Percentiles rank a stretch among this genome's conserved stretches.
Conservation (phyloP, 1,140 invertebrate species). For the Conus betulinus region DNA sequence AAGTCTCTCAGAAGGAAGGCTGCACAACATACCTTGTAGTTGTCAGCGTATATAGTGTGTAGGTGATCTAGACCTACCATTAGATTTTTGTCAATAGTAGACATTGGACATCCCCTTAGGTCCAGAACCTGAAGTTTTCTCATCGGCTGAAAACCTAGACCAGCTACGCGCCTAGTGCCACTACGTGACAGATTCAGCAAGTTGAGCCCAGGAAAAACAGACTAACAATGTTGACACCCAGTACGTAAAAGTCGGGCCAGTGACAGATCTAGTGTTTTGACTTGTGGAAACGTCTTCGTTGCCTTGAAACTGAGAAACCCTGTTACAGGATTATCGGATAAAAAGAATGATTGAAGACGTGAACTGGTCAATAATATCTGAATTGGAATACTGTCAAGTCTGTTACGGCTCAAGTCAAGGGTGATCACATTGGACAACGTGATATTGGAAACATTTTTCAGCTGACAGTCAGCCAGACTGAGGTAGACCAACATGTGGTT, state of each 20-base stretch:
- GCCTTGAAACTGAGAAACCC: neutral
- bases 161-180: neutral
- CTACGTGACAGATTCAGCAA: constrained; percentile 23
- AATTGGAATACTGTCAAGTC: neutral
- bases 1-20: constrained; percentile 4
- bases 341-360: neutral
- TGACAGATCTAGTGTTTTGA: neutral
- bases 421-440: neutral
- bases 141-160: constrained; percentile 17
- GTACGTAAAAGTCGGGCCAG: neutral
- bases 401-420: neutral
- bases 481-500: no score
- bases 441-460: neutral
- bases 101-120: constrained; percentile 36
- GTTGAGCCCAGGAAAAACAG: neutral
- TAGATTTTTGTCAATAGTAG: constrained; percentile 22
- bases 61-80: constrained; percentile 41
- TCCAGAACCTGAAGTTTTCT: constrained; percentile 26
- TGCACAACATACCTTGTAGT: constrained; percentile 48
- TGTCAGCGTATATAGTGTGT: constrained; percentile 38
- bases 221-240: neutral
- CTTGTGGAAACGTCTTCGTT: neutral
- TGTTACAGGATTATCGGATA: neutral
- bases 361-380: neutral
- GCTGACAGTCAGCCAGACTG: neutral